Base-by-base conservation (phyloP, 2,888 invertebrate species). In the Calliopum simillimum region DNA sequence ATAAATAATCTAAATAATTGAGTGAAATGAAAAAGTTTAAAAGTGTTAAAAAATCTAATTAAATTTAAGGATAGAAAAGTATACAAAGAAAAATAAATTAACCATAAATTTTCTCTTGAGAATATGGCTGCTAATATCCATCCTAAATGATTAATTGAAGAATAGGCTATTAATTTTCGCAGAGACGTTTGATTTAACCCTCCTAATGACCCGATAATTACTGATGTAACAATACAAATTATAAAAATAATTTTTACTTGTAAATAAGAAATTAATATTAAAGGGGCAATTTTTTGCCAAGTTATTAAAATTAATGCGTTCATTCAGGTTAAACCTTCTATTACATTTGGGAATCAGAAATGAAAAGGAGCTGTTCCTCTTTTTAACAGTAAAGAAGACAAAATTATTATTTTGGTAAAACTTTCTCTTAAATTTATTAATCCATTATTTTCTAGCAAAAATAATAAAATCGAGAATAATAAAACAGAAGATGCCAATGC, bases 241-340 rank as follows among this genome's bases (percentile, higher is more conserved):
- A 84, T 78, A 79, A 88, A 79, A 81, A 88, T 85, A 77, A 84
- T 83, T 78, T 82, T 82, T 81, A 86, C 84, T 79, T 84, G 81
- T 81, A 86, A 85, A 82, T 88, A 88, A 63, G 87, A 88, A 56
- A 89, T 77, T 79, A 90, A 76, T 82, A 89, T 87, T 86, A 90
- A 84, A 2, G 90, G 90, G 47, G 89, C 87, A 86, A 90, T 88
- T 89, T 91, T 91, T 90, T 91, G 90, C 87, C 89, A 90, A 0
- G 89, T 89, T 86, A 89, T 86, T 86, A 90, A 81, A 79, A 90
- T 85, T 79, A 89, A 83, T 72, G 85, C 82, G 84, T 89, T 90
- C 75, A 87, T 81, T 89, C 90, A 90, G 41, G 82, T 85, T 86
- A 90, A 77, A 2, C 89, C 89, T 86, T 89, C 89, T 77, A 89